Percentiles rank a stretch among this genome's conserved stretches.
Conservation (phyloP, 37 sponge, comb jelly and placozoan genomes). For the Halisarca cf. caerulea region DNA sequence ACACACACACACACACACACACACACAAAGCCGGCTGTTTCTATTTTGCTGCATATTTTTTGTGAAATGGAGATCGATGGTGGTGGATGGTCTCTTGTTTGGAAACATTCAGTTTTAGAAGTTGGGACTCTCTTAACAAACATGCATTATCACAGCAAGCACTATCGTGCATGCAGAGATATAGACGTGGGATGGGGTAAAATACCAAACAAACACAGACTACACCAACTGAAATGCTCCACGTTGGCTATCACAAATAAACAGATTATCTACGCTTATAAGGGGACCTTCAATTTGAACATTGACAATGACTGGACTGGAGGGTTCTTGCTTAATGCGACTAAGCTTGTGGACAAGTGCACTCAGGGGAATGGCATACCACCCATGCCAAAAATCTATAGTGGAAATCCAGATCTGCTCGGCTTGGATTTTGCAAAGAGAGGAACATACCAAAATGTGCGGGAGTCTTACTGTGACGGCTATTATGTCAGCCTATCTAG, state of each 20-base stretch:
- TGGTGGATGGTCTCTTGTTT: background rate
- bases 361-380: background rate
- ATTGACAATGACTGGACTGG: background rate
- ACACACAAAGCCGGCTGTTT: too few species aligned
- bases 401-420: background rate
- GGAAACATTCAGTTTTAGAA: background rate
- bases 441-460: too few species aligned
- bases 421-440: background rate
- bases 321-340: background rate
- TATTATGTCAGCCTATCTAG: background rate
- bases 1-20: too few species aligned
- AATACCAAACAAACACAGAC: background rate
- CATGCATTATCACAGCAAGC: background rate
- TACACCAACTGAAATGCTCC: background rate
- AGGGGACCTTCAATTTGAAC: background rate
- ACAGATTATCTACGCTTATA: background rate
- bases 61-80: too few species aligned
- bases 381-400: background rate
- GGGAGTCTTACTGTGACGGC: too few species aligned
- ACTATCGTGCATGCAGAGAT: background rate
- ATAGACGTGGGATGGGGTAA: background rate
- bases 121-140: background rate
- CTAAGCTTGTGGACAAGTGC: background rate
- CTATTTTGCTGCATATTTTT: too few species aligned
- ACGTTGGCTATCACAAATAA: background rate